Base-by-base conservation (phyloP, 23 tunicate genomes). In the Oikopleura albicans region DNA sequence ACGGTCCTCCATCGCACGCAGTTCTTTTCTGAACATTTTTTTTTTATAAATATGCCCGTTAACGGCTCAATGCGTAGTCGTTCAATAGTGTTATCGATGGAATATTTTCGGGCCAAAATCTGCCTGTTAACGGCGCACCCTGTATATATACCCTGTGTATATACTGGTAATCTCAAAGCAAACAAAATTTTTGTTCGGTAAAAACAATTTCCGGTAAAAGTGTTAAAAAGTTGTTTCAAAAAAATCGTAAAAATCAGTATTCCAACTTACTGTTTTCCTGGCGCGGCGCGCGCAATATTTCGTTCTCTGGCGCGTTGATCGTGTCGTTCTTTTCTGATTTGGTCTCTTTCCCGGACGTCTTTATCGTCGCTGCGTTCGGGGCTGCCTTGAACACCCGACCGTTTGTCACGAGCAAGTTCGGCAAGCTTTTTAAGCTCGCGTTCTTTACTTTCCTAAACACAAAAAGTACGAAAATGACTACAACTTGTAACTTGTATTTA, bases 201-300 rank as follows among this genome's bases (percentile, higher is more conserved):
- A n/a, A n/a, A n/a, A n/a, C 91, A 88, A 86, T 84, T 89, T 83
- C 91, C 86, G n/a, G n/a, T n/a, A n/a, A n/a, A n/a, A n/a, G n/a
- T n/a, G n/a, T n/a, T n/a, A n/a, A n/a, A n/a, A n/a, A n/a, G 4
- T 31, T 28, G 40, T 33, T 8, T 39, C 76, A 83, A 12, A 8
- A 4, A 28, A 40, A 39, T 22, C 76, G n/a, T n/a, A n/a, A n/a
- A n/a, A n/a, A n/a, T n/a, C n/a, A n/a, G n/a, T 4, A 4, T 39
- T 1, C 31, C 1, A 85, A 2, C 66, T 4, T 39, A 93, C 98
- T 89, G 88, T 40, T 93, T 93, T 2, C 90, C 98, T 0, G 98
- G 98, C 40, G 98, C 98, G 76, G 98, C 98, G 29, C 98, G 84
- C 0, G 89, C 98, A 84, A 93, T 91, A 75, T 90, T 90, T 40